Evolutionary conservation across 2,888 invertebrate genomes (phyloP).

Genomic region (Lasioglossum pauxillum): DNA sequence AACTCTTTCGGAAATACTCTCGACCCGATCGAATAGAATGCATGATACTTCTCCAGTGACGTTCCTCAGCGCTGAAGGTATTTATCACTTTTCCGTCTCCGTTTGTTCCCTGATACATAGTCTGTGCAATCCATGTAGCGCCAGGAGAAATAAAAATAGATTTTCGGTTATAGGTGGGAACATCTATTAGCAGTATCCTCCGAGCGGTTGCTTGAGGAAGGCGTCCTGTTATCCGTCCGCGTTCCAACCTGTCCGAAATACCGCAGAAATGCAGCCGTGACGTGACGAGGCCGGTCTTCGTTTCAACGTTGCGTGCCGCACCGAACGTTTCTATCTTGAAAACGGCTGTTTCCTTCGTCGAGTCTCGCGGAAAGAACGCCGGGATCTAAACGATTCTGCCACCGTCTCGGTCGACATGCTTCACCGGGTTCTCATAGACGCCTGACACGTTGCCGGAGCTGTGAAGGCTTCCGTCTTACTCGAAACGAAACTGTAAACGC

Average conservation of each 20-base stretch:
- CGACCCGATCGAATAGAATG: background rate
- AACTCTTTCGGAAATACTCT: background rate
- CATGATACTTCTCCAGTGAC: background rate
- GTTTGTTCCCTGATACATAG: background rate
- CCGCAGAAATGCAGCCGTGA: slow-evolving; percentile 57
- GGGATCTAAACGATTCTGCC: slow-evolving; percentile 24
- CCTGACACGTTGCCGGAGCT: background rate
- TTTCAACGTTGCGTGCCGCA: slow-evolving; percentile 54
- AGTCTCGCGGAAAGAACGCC: slow-evolving; percentile 36
- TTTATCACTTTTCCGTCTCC: background rate
- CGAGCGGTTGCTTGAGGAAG: slow-evolving; percentile 9
- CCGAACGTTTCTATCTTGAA: slow-evolving; percentile 59
- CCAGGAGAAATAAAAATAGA: background rate
- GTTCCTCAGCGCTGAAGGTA: background rate
- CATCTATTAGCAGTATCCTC: background rate
- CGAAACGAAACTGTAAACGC: background rate
- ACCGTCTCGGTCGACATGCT: slow-evolving; percentile 22
- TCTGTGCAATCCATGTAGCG: background rate
- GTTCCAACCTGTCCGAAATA: slow-evolving; percentile 47
- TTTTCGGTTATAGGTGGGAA: background rate
- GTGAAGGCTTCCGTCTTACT: background rate
- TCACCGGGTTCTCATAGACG: background rate
- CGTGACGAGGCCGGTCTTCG: slow-evolving; percentile 35
- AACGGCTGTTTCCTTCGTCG: slow-evolving; percentile 37
- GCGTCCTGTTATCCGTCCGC: slow-evolving; percentile 37